A percentile compares a stretch with the other conserved stretches of the same genome.
Conservation (phyloP, 2,113 vertebrate genomes). For the Nannobrachium achirus region DNA sequence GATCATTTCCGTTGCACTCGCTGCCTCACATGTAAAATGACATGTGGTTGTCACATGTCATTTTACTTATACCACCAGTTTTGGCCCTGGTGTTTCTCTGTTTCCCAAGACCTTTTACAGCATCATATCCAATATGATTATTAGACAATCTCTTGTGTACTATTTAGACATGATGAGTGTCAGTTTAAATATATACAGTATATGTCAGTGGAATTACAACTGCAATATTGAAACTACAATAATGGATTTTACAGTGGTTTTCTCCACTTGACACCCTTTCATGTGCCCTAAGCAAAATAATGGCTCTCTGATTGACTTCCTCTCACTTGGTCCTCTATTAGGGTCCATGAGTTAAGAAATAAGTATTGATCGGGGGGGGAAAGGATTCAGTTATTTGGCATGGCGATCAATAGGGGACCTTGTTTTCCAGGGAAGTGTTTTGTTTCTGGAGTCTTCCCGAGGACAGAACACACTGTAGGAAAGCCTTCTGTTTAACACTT, state of each 20-base stretch:
- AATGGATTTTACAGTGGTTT: conserved; percentile 25
- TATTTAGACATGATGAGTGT: background rate
- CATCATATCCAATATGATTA: background rate
- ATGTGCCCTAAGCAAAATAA: conserved; percentile 44
- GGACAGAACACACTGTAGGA: conserved; percentile 69
- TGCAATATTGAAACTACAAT: conserved; percentile 23
- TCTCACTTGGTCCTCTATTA: conserved; percentile 66
- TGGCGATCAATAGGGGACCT: conserved; percentile 75
- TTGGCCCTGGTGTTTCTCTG: too few species aligned
- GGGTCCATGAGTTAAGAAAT: conserved; percentile 74
- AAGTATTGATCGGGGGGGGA: conserved; percentile 61
- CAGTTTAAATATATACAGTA: background rate
- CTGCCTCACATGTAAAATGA: background rate
- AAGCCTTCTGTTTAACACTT: conserved; percentile 88
- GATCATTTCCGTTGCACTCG: background rate
- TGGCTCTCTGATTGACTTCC: conserved; percentile 69
- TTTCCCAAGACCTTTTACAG: background rate
- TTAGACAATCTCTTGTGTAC: background rate
- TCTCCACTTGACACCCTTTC: conserved; percentile 38
- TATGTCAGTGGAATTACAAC: conserved; percentile 16
- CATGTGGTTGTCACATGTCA: background rate
- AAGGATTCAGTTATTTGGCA: conserved; percentile 75
- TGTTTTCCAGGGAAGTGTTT: conserved; percentile 69
- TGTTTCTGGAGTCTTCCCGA: conserved; percentile 69
- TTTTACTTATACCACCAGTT: background rate